A percentile compares a stretch with the other conserved stretches of the same genome.
These are phyloP conservation scores for Bothrops jararaca DNA, from an alignment of 2,113 vertebrate genomes.

Conservation along the genomic window DNA sequence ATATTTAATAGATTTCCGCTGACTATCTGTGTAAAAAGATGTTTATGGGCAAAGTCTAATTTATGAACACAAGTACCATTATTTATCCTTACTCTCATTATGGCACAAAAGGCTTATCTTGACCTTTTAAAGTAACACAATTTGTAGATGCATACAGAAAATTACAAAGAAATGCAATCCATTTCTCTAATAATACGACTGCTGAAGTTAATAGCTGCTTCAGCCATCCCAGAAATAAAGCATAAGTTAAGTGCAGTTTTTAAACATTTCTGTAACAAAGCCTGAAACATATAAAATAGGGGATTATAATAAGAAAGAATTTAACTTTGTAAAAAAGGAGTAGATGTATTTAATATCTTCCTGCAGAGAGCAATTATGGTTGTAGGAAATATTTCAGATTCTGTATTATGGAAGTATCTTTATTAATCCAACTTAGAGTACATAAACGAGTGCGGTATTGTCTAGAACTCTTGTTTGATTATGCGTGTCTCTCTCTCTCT, in stretches of 20 bases:
- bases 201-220: conserved; percentile 51
- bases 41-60: conserved; percentile 63
- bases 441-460: background rate
- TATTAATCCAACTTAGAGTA: background rate
- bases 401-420: background rate
- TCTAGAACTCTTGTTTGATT: background rate
- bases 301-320: conserved; percentile 47
- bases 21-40: conserved; percentile 61
- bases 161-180: conserved; percentile 61
- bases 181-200: conserved; percentile 63
- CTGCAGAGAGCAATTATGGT: background rate
- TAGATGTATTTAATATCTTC: background rate
- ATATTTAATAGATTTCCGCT: conserved; percentile 66
- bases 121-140: conserved; percentile 67
- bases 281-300: conserved; percentile 46
- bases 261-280: conserved; percentile 48
- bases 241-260: conserved; percentile 53
- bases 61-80: conserved; percentile 69
- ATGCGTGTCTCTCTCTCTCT: too few relatives aligned
- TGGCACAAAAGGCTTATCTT: conserved; percentile 67
- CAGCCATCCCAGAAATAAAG: conserved; percentile 48
- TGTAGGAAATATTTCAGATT: background rate
- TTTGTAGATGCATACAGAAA: conserved; percentile 60
- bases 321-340: conserved; percentile 27
- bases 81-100: conserved; percentile 71